phyloP scores from a whole-genome alignment of 2,113 vertebrate genomes.

The Sula dactylatra region DNA sequence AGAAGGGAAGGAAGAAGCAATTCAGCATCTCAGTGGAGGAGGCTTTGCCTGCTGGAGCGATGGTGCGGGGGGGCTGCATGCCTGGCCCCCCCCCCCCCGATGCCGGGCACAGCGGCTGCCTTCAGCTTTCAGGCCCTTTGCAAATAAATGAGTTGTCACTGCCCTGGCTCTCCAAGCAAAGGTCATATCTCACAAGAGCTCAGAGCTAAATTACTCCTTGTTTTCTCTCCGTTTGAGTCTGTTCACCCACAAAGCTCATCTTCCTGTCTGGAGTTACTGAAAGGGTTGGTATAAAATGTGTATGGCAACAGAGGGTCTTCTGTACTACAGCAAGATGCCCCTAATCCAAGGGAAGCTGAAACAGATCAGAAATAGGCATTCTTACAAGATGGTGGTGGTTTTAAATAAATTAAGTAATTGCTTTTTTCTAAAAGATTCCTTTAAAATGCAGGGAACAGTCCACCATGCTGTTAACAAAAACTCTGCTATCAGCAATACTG shows the following conservation, averaged over 20 bases:
- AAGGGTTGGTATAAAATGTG: fast-evolving
- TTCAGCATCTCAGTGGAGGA: background rate
- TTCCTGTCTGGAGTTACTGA: background rate
- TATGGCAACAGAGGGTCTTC: fast-evolving
- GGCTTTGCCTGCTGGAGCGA: background rate
- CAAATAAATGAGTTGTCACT: background rate
- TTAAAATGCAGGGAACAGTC: background rate
- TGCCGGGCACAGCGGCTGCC: background rate
- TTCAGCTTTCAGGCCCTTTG: background rate
- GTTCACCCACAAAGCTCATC: background rate
- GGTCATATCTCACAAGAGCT: background rate
- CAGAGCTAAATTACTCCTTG: background rate
- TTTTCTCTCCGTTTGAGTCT: background rate
- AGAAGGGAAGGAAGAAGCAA: background rate
- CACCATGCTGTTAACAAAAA: fast-evolving
- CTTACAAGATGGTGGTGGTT: background rate
- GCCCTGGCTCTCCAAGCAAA: background rate
- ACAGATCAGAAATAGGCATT: background rate
- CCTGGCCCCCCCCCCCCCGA: no score
- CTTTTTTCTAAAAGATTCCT: background rate
- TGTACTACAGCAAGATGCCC: no score
- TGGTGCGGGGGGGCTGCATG: background rate
- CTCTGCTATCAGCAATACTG: background rate
- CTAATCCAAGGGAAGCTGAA: fast-evolving
- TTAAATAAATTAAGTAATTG: background rate